Percentiles rank a stretch among this genome's conserved stretches.
phyloP scores from a whole-genome alignment of 2,797 vertebrate species.

The Paguma larvata region DNA sequence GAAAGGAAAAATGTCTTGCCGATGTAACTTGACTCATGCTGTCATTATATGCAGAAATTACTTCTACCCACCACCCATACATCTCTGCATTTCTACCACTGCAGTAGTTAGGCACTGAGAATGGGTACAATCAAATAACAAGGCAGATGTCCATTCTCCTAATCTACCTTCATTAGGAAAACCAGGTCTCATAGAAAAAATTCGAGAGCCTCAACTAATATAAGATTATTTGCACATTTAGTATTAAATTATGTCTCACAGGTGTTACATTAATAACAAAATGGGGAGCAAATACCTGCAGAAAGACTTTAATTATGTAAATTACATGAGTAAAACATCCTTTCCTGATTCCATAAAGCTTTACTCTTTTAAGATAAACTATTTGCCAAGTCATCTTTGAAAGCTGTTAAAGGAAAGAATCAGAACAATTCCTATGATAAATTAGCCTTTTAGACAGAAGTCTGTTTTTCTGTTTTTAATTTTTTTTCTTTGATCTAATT shows the following conservation, averaged over 20 bases:
- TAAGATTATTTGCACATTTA: neutral
- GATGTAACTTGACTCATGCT: constrained; percentile 16
- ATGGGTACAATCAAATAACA: neutral
- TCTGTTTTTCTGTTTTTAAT: neutral
- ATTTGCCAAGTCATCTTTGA: neutral
- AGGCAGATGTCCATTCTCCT: neutral
- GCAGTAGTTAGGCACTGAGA: neutral
- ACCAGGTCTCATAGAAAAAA: neutral
- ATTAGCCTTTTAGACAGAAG: neutral
- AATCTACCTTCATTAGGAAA: neutral
- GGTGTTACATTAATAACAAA: neutral
- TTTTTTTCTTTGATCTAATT: constrained; percentile 38
- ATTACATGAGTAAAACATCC: neutral
- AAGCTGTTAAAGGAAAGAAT: neutral
- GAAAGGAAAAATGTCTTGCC: constrained; percentile 39
- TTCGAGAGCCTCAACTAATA: neutral
- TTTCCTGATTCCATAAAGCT: constrained; percentile 17
- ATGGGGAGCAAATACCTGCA: neutral
- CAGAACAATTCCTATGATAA: constrained; percentile 38
- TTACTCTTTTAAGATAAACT: constrained; percentile 29
- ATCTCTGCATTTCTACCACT: neutral
- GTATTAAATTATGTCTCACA: neutral
- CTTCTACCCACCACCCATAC: neutral
- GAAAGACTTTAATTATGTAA: constrained; percentile 38
- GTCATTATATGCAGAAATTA: constrained; percentile 24